These are phyloP conservation scores for Drosophila setosimentum DNA, from an alignment of 2,888 invertebrate species.

Conservation along the genomic window DNA sequence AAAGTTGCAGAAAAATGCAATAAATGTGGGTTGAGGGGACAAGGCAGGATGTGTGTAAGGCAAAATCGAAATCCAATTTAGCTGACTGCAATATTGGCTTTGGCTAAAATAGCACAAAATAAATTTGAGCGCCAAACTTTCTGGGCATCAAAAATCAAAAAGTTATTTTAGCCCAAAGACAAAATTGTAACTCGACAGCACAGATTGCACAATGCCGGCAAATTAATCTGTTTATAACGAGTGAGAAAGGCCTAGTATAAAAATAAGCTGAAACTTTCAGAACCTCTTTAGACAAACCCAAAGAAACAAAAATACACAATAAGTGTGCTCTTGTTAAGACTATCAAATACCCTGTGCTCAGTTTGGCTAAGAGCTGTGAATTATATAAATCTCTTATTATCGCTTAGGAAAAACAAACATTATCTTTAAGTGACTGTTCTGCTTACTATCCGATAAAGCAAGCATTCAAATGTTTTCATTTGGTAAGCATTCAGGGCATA, in stretches of 20 bases:
- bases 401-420: not conserved
- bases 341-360: not conserved
- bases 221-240: constrained; percentile 80
- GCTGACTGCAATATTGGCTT: constrained; percentile 54
- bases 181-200: constrained; percentile 39
- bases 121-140: constrained; percentile 64
- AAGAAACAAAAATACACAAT: constrained; percentile 1
- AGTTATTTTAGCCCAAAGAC: constrained; percentile 68
- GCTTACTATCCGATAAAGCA: not conserved
- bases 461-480: not conserved
- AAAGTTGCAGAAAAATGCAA: constrained; percentile 39
- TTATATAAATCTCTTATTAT: not conserved
- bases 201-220: constrained; percentile 73
- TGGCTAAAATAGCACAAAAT: constrained; percentile 36
- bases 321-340: not conserved
- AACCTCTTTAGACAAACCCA: constrained; percentile 50
- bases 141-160: constrained; percentile 69
- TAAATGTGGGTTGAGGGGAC: constrained; percentile 18
- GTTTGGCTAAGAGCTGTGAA: not conserved
- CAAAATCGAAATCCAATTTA: constrained; percentile 75
- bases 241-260: constrained; percentile 53
- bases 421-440: not conserved
- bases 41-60: constrained; percentile 18
- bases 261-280: constrained; percentile 54
- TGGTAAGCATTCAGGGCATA: not conserved